Percentiles rank a stretch among this genome's conserved stretches.
Evolutionary conservation across 1,140 invertebrate genomes (phyloP).

Genomic region (Aphis gossypii): DNA sequence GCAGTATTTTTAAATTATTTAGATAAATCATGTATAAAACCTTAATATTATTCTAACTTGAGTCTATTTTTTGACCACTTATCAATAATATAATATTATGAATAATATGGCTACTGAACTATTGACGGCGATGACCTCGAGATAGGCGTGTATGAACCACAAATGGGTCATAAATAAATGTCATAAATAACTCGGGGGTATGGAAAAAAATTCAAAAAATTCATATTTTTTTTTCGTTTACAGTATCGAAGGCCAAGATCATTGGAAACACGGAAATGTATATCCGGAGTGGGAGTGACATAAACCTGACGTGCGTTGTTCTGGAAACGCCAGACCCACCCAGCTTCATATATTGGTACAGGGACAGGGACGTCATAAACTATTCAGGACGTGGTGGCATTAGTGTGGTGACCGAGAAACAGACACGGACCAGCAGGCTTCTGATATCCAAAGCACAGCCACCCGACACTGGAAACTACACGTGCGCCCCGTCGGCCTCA

Average conservation of each 20-base stretch:
- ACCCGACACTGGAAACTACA: slow-evolving; percentile 86
- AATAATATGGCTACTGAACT: neutral
- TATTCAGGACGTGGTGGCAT: slow-evolving; percentile 85
- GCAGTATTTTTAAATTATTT: neutral
- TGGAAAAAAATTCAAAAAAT: neutral
- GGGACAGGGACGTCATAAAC: slow-evolving; percentile 85
- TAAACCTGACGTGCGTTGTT: slow-evolving; percentile 88
- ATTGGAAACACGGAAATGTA: slow-evolving; percentile 83
- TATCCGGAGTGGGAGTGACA: slow-evolving; percentile 87
- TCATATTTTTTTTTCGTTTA: neutral
- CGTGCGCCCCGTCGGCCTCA: slow-evolving; percentile 76
- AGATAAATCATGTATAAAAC: neutral
- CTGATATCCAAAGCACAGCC: slow-evolving; percentile 73
- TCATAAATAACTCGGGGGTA: neutral
- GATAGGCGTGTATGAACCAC: neutral
- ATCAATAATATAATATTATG: neutral
- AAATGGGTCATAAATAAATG: neutral
- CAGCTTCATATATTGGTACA: slow-evolving; percentile 90
- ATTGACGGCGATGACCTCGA: neutral
- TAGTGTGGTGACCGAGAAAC: slow-evolving; percentile 84
- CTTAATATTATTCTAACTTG: no score
- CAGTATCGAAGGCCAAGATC: slow-evolving; percentile 90
- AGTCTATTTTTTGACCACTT: neutral
- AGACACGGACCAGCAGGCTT: slow-evolving; percentile 81
- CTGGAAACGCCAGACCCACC: slow-evolving; percentile 86